These are phyloP conservation scores for Pseudomugil tenellus DNA, from an alignment of 2,797 vertebrate species.

Conservation along the genomic window DNA sequence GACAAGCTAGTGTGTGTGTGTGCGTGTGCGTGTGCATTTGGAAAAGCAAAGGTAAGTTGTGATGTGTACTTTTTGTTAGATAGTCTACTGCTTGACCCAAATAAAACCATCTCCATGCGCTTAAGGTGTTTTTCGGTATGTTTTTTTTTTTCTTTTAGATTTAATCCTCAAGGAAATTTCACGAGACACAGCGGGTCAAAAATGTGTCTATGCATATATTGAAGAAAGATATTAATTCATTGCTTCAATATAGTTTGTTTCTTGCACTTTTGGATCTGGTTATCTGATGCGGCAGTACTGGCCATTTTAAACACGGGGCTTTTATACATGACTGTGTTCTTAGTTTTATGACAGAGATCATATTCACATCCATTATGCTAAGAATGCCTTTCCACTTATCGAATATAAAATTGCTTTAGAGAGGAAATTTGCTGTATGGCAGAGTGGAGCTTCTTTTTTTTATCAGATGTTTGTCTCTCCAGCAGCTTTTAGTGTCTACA, in stretches of 20 bases:
- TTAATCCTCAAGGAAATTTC: slow-evolving; percentile 30
- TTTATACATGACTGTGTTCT: slow-evolving; percentile 75
- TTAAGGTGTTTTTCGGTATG: neutral
- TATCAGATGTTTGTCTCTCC: slow-evolving; percentile 82
- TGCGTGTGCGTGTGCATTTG: slow-evolving; percentile 21
- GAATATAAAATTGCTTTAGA: slow-evolving; percentile 84
- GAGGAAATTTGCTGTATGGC: slow-evolving; percentile 81
- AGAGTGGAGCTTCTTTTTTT: slow-evolving; percentile 76
- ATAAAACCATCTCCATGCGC: neutral
- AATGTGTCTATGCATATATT: slow-evolving; percentile 34
- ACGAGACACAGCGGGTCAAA: slow-evolving; percentile 4
- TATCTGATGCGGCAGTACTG: slow-evolving; percentile 74
- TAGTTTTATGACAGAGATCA: slow-evolving; percentile 83
- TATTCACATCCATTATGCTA: slow-evolving; percentile 84
- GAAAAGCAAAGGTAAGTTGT: neutral
- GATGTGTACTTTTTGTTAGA: slow-evolving; percentile 7
- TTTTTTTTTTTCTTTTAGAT: neutral
- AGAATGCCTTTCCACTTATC: slow-evolving; percentile 85
- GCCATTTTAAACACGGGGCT: slow-evolving; percentile 65
- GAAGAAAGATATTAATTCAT: slow-evolving; percentile 50
- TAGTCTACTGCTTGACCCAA: neutral
- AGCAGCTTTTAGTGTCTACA: slow-evolving; percentile 81
- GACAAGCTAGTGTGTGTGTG: slow-evolving; percentile 28
- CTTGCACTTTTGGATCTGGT: slow-evolving; percentile 62
- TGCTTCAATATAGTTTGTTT: slow-evolving; percentile 61